Percentiles rank a stretch among this genome's conserved stretches.
phyloP scores from a whole-genome alignment of 2,888 invertebrate genomes.

The Gibbula magus region DNA sequence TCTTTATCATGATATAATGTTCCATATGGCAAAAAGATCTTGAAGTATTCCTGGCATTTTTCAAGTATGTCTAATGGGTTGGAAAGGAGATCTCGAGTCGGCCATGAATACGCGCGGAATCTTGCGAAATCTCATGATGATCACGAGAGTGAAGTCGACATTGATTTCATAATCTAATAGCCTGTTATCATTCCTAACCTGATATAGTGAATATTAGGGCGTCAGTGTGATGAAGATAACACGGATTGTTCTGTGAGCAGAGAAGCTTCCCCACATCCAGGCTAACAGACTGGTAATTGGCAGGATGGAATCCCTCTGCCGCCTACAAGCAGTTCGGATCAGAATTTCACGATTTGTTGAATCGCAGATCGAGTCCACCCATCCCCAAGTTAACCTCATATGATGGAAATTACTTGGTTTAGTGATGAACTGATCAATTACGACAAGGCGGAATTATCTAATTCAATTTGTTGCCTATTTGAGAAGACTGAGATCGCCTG shows the following conservation, averaged over 20 bases:
- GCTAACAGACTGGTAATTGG: too few species aligned
- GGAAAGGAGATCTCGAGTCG: constrained; percentile 8
- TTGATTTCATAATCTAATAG: constrained; percentile 21
- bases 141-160: neutral
- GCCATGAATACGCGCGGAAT: neutral
- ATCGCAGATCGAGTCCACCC: too few species aligned
- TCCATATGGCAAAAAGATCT: constrained; percentile 13
- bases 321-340: too few species aligned
- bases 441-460: too few species aligned
- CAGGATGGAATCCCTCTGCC: too few species aligned
- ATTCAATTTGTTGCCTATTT: too few species aligned
- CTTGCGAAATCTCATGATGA: neutral
- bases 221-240: neutral
- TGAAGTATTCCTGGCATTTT: neutral
- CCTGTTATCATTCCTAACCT: constrained; percentile 20
- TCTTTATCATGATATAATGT: constrained; percentile 18
- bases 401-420: too few species aligned
- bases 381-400: too few species aligned
- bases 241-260: neutral
- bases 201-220: constrained; percentile 7
- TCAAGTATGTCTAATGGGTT: neutral
- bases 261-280: too few species aligned
- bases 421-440: too few species aligned
- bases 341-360: too few species aligned
- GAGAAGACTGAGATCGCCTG: too few species aligned